These are phyloP conservation scores for Propithecus perrieri DNA, from an alignment of 2,797 vertebrate species.

Conservation along the genomic window DNA sequence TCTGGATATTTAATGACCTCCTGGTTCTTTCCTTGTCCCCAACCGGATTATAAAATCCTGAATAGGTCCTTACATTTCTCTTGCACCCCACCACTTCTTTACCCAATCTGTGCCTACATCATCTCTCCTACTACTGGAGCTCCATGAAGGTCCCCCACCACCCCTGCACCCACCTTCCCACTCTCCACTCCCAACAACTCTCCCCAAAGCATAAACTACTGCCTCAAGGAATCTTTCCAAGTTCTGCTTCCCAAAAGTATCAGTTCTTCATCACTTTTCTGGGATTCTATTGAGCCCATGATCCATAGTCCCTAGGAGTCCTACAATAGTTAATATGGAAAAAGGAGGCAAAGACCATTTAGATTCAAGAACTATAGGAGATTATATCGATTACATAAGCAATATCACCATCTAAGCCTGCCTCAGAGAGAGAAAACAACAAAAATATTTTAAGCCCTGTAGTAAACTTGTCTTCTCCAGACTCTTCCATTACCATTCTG, in stretches of 20 bases:
- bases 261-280: background rate
- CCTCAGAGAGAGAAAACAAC: constrained; percentile 7
- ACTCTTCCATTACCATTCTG: background rate
- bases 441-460: background rate
- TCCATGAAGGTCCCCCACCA: background rate
- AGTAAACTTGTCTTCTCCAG: background rate
- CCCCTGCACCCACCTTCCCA: no score
- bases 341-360: background rate
- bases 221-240: background rate
- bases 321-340: background rate
- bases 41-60: background rate
- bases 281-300: background rate
- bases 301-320: background rate
- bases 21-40: background rate
- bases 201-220: background rate
- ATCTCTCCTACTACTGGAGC: background rate
- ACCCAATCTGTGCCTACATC: background rate
- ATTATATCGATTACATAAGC: background rate
- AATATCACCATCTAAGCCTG: background rate
- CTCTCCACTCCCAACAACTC: background rate
- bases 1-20: background rate
- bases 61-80: background rate
- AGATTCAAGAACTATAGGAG: background rate
- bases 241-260: background rate
- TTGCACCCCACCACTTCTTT: background rate